phyloP scores from a whole-genome alignment of 2,113 vertebrate genomes.

The Scophthalmus maximus region DNA sequence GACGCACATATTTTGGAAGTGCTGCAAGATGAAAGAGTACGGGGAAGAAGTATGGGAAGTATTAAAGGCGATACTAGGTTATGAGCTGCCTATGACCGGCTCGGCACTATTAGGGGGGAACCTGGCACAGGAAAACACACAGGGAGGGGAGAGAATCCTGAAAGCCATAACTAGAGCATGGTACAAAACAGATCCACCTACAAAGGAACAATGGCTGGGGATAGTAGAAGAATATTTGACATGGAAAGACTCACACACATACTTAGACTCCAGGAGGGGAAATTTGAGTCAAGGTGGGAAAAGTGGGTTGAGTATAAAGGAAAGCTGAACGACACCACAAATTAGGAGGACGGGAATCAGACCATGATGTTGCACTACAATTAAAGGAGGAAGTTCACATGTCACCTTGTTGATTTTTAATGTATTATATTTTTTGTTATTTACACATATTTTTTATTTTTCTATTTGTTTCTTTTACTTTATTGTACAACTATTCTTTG shows the following conservation, averaged over 20 bases:
- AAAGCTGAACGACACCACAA: no score
- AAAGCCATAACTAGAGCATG: not conserved
- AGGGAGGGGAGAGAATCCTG: not conserved
- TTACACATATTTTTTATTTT: no score
- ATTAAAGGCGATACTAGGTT: not conserved
- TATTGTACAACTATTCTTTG: no score
- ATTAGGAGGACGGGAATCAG: no score
- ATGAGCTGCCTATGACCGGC: not conserved
- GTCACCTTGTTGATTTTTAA: no score
- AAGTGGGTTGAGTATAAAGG: no score
- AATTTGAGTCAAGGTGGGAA: no score
- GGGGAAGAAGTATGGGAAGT: not conserved
- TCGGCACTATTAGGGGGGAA: not conserved
- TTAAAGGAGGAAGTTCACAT: no score
- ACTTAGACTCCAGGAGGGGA: not conserved
- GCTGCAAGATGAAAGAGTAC: not conserved
- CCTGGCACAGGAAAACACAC: not conserved
- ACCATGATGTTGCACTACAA: no score
- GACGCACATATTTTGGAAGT: not conserved
- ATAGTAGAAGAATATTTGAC: not conserved
- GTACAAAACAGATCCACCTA: not conserved
- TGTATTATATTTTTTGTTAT: no score
- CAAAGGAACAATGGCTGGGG: not conserved
- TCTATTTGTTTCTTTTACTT: no score
- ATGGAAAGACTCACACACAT: not conserved